phyloP scores from a whole-genome alignment of 2,888 invertebrate genomes.

The Meganola albula region DNA sequence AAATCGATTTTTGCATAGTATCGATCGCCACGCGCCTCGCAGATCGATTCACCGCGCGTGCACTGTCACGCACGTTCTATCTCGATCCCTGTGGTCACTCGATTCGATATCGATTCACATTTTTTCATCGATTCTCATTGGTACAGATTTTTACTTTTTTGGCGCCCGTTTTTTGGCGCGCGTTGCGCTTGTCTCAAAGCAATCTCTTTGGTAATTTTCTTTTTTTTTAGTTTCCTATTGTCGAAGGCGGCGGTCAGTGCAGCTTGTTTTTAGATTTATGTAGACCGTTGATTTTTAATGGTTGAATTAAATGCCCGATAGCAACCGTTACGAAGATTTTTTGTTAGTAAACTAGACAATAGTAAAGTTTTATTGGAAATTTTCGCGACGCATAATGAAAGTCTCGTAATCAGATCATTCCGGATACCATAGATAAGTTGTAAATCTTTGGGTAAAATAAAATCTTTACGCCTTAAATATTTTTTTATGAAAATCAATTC shows the following conservation, averaged over 20 bases:
- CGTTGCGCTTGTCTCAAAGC: constrained; percentile 43
- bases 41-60: constrained; percentile 53
- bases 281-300: constrained; percentile 50
- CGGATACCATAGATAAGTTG: too few species aligned
- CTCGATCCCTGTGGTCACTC: constrained; percentile 44
- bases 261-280: constrained; percentile 49
- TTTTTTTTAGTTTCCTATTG: constrained; percentile 45
- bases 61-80: constrained; percentile 61
- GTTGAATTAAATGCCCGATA: constrained; percentile 43
- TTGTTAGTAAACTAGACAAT: constrained; percentile 30
- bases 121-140: constrained; percentile 35
- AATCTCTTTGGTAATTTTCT: constrained; percentile 50
- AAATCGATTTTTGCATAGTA: constrained; percentile 58
- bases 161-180: constrained; percentile 54
- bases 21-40: constrained; percentile 41
- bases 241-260: constrained; percentile 40
- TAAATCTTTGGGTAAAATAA: too few species aligned
- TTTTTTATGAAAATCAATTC: too few species aligned
- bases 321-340: constrained; percentile 40
- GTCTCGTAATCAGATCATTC: too few species aligned
- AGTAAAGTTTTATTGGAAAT: constrained; percentile 15
- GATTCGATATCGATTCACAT: constrained; percentile 53
- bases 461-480: too few species aligned
- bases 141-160: constrained; percentile 35
- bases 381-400: constrained; percentile 23